Evolutionary conservation across 2,888 invertebrate species (phyloP), one percentile per base, ranked within the genome.

Genomic region (Elysia crispata): DNA sequence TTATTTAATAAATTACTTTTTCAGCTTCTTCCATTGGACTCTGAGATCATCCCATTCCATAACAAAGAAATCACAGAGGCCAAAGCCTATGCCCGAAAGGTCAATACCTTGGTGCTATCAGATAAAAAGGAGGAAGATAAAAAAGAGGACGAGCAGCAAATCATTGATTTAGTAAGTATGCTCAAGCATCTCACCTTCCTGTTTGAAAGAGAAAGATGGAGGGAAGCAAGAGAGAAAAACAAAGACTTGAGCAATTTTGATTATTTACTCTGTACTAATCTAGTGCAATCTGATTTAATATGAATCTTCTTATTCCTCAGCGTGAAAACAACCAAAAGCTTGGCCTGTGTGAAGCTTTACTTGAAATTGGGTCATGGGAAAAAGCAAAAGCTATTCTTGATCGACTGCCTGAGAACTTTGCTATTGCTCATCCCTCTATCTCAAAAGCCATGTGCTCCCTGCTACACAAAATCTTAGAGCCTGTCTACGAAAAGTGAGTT

Each of bases 331-430:
- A 99, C 93, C 98, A 99, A 92, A 99, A 99, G 93, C 95, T 98
- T 87, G 97, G 97, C 33, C 93, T 99, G 31, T 96, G 97, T 87
- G 97, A 97, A 91, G 97, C 98, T 0, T 93, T 98, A 72, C 91
- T 99, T 13, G 94, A 95, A 84, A 95, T 97, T 85, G 98, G 97
- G 0, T 97, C 97, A 87, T 99, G 98, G 98, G 94, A 95, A 25
- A 96, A 96, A 89, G 97, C 97, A 1, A 94, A 95, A 82, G 94
- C 94, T 84, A 93, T 99, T 80, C 95, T 97, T 41, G 95, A 95
- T 86, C 94, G 96, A 77, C 93, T 99, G 82, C 99, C 99, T 0
- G 92, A 92, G 25, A 95, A 95, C 91, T 95, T 95, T 85, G 94
- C 95, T 15, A 94, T 96, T 83, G 95, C 96, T 57, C 95, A 96